Conservation (phyloP, 2,113 vertebrate species). For the Atlantisia rogersi region DNA sequence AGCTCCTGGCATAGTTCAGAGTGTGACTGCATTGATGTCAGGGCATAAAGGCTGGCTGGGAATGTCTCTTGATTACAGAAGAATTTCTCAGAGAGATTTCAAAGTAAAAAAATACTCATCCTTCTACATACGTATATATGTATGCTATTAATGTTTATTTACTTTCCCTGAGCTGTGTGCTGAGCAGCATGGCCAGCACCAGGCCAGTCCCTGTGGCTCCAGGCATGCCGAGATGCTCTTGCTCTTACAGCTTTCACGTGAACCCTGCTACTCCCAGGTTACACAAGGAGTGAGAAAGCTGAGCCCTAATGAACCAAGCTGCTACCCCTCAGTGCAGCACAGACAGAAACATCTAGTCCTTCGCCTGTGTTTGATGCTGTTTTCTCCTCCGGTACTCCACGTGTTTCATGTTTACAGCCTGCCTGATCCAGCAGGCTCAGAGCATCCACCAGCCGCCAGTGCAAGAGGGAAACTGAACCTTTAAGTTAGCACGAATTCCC, state of each 20-base stretch:
- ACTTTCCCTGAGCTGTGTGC: background rate
- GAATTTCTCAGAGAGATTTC: conserved; percentile 5
- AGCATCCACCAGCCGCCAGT: background rate
- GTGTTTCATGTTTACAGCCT: background rate
- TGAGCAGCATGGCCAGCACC: background rate
- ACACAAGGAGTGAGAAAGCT: background rate
- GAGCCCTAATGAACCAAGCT: background rate
- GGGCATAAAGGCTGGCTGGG: background rate
- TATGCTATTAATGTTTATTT: background rate
- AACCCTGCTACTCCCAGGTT: background rate
- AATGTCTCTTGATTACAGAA: background rate
- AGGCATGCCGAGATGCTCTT: background rate
- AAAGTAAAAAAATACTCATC: background rate
- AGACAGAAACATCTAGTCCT: background rate
- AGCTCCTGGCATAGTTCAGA: background rate
- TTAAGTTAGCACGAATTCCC: background rate
- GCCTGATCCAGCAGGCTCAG: background rate
- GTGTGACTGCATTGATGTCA: background rate
- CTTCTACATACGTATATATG: background rate
- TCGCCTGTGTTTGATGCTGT: background rate
- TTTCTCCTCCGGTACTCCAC: background rate
- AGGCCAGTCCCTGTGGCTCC: background rate
- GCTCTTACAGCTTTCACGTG: background rate
- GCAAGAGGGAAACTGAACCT: background rate
- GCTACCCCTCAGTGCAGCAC: background rate